Conservation (phyloP, 2,888 invertebrate species). For the Lasioglossum pauxillum region DNA sequence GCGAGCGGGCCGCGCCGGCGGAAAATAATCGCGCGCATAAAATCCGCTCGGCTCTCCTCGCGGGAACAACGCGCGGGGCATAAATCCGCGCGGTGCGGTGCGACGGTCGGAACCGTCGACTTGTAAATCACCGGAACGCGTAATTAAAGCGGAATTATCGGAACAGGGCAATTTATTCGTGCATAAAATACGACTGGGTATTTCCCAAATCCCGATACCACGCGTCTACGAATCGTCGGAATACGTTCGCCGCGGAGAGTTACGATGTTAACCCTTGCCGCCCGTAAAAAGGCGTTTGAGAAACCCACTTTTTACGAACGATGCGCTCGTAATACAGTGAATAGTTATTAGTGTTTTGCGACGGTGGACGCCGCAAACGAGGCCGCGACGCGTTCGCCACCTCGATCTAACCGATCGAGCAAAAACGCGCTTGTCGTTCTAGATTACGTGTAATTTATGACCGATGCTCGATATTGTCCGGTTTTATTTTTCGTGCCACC, state of each 20-base stretch:
- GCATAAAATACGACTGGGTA: not conserved
- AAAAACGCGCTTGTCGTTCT: conserved; percentile 3
- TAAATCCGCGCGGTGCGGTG: not conserved
- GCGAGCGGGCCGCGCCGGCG: not conserved
- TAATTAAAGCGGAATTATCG: conserved; percentile 35
- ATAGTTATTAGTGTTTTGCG: conserved; percentile 4
- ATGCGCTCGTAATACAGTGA: conserved; percentile 1
- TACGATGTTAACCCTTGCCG: not conserved
- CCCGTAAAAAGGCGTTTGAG: not conserved
- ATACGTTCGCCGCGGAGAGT: not conserved
- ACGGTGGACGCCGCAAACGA: not conserved
- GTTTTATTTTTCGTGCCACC: conserved; percentile 5
- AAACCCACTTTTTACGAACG: conserved; percentile 1
- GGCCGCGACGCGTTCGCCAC: not conserved
- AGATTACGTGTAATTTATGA: conserved; percentile 34
- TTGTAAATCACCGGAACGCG: conserved; percentile 33
- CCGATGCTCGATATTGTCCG: conserved; percentile 15
- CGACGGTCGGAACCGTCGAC: not conserved
- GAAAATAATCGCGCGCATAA: not conserved
- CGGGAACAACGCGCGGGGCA: not conserved
- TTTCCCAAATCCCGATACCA: conserved; percentile 8
- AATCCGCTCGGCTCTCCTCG: not conserved
- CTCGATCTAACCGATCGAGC: not conserved
- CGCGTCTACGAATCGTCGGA: not conserved
- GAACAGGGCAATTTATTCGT: conserved; percentile 13